A percentile compares a stretch with the other conserved stretches of the same genome.
Conservation (phyloP, 2,797 vertebrate genomes). For the Chrysocyon brachyurus region DNA sequence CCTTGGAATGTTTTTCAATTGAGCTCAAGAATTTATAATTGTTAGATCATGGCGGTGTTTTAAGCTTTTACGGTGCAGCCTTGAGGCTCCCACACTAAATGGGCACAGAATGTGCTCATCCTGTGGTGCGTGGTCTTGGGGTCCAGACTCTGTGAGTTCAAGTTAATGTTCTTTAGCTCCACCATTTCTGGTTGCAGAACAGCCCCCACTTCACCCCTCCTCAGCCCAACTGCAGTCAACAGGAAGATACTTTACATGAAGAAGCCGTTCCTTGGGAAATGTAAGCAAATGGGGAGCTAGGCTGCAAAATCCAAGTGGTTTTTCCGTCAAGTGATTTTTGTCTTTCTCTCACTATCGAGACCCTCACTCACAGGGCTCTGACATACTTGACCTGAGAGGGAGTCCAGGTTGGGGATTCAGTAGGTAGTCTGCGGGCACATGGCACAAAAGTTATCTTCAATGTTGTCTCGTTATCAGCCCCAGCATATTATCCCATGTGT, state of each 20-base stretch:
- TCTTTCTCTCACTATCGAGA: not conserved
- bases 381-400: not conserved
- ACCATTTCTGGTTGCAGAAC: constrained; percentile 23
- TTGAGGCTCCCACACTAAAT: not conserved
- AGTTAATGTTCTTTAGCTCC: not conserved
- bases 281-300: not conserved
- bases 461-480: not conserved
- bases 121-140: not conserved
- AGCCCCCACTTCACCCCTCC: not conserved
- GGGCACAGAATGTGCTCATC: not conserved
- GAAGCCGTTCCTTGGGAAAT: constrained; percentile 43
- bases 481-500: not conserved
- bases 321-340: constrained; percentile 6
- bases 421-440: not conserved
- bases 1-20: constrained; percentile 9
- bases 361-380: not conserved
- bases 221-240: not conserved
- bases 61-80: not conserved
- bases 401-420: not conserved
- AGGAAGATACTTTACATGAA: constrained; percentile 39
- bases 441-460: not conserved
- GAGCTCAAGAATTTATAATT: constrained; percentile 13
- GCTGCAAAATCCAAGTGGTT: constrained; percentile 3
- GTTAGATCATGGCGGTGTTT: not conserved
- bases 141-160: not conserved